Evolutionary conservation across 1,140 invertebrate species (phyloP), one percentile per base, ranked within the genome.

Genomic region (Apis cerana): DNA sequence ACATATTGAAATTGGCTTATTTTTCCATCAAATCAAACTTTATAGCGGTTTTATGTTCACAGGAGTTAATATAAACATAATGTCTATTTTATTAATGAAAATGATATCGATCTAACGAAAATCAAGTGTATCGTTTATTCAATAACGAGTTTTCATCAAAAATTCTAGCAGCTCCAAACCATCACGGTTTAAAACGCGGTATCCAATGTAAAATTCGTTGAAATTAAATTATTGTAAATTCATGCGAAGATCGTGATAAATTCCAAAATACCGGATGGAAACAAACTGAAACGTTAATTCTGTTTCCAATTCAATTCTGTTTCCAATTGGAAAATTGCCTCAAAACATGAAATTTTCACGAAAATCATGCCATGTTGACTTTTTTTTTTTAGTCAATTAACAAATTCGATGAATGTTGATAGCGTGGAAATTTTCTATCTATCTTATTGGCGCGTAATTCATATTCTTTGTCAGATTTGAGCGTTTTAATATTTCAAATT

Each of bases 81-180:
- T 21, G 43, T 13, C 15, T 17, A 21, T 50, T 68, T 48, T 50
- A 48, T 68, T 43, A 33, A 68, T 68, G n/a, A 68, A 23, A 68
- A 48, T 21, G 21, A 50, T 15, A 48, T 13, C 65, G 43, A n/a
- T 48, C 48, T 68, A 68, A 3, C 21, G 43, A 11, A 68, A 68
- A 68, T 68, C 21, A 50, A 68, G 33, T 33, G 15, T n/a, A 48
- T 50, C 43, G 65, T n/a, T n/a, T 19, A 27, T 12, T 48, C 43
- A 43, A 68, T 68, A 68, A 69, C 43, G 67, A 52, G 43, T n/a
- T 67, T n/a, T 70, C 56, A 54, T 71, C 50, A 56, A 54, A 71
- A 71, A 71, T 8, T 17, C 27, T 5, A 27, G 27, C 27, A 27
- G 21, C 58, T 72, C 33, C 56, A 33, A 72, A 11, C 27, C 27